Base-by-base conservation (phyloP, 2,797 vertebrate species). In the Eutrigla gurnardus region DNA sequence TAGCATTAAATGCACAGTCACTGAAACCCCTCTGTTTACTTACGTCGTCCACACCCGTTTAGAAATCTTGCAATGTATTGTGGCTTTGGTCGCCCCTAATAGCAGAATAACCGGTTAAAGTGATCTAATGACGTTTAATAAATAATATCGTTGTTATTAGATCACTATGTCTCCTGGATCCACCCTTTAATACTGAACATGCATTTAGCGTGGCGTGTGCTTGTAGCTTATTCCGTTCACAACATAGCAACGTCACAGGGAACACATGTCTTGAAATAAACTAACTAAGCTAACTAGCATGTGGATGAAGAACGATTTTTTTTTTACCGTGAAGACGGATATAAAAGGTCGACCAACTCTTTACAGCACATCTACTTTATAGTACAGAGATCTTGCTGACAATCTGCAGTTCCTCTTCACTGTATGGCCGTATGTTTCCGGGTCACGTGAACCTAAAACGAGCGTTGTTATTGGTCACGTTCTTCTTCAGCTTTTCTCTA, bases 361-460 rank as follows among this genome's bases (percentile, higher is more conserved):
- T 0, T 2, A 39, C 6, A 1, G 3, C 1, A 42, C 1, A 49
- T 0, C 9, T 8, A 25, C 15, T 63, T 42, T 8, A 45, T 12
- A 8, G 5, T 3, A 14, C 13, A 7, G 53, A 70, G 35, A 7
- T 64, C 73, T 52, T 60, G 35, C 73, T 69, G 12, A 61, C 32
- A 37, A 39, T 35, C 15, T 0, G 15, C 3, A 60, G n/a, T 7
- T 73, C 3, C 0, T 2, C 50, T 36, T n/a, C 33, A 1, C 13
- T 5, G 35, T 13, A 71, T 39, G 7, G 71, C 81, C 74, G n/a
- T n/a, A 86, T 82, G 71, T 74, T 83, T 57, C 1, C 39, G 0
- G 4, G 33, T 86, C 89, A 85, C 35, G 73, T 91, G 86, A 84
- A 13, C 7, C 10, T 0, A 1, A 55, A 0, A 32, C 3, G 0